Evolutionary conservation across 2,797 vertebrate genomes (phyloP).

Genomic region (Thalassophryne amazonica): DNA sequence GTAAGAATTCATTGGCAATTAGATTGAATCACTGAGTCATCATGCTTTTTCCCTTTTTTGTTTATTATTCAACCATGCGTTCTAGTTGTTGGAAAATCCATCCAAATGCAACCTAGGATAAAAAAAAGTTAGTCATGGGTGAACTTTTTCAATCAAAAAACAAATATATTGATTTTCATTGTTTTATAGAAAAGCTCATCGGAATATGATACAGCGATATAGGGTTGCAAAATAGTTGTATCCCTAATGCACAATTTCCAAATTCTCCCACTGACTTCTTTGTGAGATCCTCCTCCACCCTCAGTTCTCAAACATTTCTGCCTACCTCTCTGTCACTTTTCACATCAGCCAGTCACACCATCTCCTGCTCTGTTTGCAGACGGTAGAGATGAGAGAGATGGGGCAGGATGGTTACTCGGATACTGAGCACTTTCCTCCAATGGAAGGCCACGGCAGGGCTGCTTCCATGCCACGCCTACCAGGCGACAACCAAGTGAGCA

Average conservation of each 20-base stretch:
- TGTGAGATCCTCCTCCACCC: constrained; percentile 15
- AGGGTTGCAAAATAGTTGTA: too few relatives aligned
- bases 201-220: too few relatives aligned
- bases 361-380: constrained; percentile 85
- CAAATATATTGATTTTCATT: too few relatives aligned
- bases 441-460: constrained; percentile 92
- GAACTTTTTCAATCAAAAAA: too few relatives aligned
- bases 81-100: too few relatives aligned
- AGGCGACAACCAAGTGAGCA: constrained; percentile 97
- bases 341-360: constrained; percentile 71
- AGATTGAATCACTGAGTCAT: too few relatives aligned
- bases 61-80: too few relatives aligned
- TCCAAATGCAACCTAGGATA: background rate
- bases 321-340: constrained; percentile 43
- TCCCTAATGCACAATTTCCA: constrained; percentile 13
- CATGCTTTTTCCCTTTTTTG: too few relatives aligned
- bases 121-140: constrained; percentile 1
- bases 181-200: too few relatives aligned
- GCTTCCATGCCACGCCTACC: constrained; percentile 97
- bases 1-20: too few relatives aligned
- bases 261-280: constrained; percentile 18
- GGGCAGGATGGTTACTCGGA: constrained; percentile 91
- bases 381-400: constrained; percentile 97
- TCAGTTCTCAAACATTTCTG: constrained; percentile 34
- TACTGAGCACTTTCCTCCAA: constrained; percentile 91